Conservation (phyloP, 2,888 invertebrate genomes). For the Oscheius sp. region DNA sequence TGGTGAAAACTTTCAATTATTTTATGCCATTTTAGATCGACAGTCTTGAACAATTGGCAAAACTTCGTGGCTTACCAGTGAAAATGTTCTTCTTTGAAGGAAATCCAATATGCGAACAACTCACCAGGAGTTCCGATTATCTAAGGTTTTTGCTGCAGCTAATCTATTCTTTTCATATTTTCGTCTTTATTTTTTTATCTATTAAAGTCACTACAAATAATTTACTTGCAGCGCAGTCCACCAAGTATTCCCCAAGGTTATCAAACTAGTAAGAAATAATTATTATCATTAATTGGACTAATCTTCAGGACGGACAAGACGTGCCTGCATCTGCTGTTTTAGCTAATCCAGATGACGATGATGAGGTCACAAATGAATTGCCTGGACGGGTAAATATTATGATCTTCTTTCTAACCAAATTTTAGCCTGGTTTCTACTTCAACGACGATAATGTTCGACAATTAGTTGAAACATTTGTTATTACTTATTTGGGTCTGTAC, state of each 20-base stretch:
- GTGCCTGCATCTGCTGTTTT: conserved; percentile 35
- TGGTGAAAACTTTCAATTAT: conserved; percentile 42
- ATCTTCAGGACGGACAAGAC: conserved; percentile 50
- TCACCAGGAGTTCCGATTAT: conserved; percentile 46
- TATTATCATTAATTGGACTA: background rate
- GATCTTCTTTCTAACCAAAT: too few species aligned
- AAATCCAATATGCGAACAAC: conserved; percentile 61
- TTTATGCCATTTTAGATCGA: conserved; percentile 53
- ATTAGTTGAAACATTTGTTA: conserved; percentile 63
- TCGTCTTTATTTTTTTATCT: conserved; percentile 21
- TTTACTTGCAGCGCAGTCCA: conserved; percentile 63
- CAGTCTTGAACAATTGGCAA: conserved; percentile 57
- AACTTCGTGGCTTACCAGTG: conserved; percentile 61
- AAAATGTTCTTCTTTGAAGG: conserved; percentile 67
- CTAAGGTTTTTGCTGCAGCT: conserved; percentile 43
- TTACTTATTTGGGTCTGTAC: conserved; percentile 57
- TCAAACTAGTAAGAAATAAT: conserved; percentile 57
- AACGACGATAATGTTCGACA: conserved; percentile 43
- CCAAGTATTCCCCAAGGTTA: conserved; percentile 62
- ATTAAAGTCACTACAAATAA: background rate
- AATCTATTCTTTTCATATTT: conserved; percentile 15
- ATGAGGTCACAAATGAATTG: conserved; percentile 18
- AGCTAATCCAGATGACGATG: conserved; percentile 29
- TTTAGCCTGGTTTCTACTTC: conserved; percentile 64
- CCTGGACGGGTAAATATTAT: background rate